A percentile compares a stretch with the other conserved stretches of the same genome.
Conservation (phyloP, 2,113 vertebrate genomes). For the Capricornis sumatraensis region DNA sequence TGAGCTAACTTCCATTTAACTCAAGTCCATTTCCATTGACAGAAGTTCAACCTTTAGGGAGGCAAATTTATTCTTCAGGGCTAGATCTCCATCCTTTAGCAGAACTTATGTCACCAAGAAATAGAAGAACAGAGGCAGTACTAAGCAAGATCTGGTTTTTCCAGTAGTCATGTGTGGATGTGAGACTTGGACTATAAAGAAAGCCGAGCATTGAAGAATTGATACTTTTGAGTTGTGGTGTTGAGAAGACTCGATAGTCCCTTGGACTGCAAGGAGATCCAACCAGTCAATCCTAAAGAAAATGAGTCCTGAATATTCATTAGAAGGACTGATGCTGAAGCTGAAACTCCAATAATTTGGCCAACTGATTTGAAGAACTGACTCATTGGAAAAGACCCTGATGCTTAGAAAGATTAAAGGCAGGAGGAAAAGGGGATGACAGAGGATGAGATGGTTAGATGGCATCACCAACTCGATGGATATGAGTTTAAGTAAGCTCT, state of each 20-base stretch:
- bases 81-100: background rate
- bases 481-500: background rate
- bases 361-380: background rate
- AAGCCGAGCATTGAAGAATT: background rate
- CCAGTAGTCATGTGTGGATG: background rate
- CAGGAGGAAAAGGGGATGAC: background rate
- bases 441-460: background rate
- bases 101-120: background rate
- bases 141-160: background rate
- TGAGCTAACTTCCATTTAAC: background rate
- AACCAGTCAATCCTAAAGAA: background rate
- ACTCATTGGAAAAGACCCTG: background rate
- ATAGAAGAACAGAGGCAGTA: background rate
- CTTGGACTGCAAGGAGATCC: background rate
- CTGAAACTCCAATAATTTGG: background rate
- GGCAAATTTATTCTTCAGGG: background rate
- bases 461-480: background rate
- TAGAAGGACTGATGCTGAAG: background rate
- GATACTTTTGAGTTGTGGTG: background rate
- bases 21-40: background rate
- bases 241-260: background rate
- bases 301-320: background rate
- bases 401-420: background rate
- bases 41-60: background rate
- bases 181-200: background rate